These are phyloP conservation scores for Monopterus albus DNA, from an alignment of 2,113 vertebrate genomes.

Conservation along the genomic window DNA sequence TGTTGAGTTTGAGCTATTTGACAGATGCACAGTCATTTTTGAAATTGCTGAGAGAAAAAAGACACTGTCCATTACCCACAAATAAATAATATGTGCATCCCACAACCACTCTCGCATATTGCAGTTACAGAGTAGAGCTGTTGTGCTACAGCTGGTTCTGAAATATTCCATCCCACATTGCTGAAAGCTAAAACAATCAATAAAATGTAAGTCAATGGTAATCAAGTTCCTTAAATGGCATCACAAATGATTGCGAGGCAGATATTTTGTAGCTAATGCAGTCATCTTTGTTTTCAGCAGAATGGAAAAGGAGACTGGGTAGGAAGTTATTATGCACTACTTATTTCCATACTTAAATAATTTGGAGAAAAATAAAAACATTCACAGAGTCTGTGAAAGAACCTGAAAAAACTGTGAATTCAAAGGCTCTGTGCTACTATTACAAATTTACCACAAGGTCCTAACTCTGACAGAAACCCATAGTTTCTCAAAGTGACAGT, in stretches of 20 bases:
- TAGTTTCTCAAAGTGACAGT: conserved; percentile 53
- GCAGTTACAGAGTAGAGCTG: too few relatives aligned
- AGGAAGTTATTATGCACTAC: conserved; percentile 24
- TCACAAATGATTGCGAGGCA: conserved; percentile 19
- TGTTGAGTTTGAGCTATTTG: conserved; percentile 12
- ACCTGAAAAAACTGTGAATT: too few relatives aligned
- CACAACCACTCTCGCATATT: conserved; percentile 20
- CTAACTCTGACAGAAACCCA: conserved; percentile 47
- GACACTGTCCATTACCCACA: background rate
- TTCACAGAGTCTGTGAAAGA: conserved; percentile 20
- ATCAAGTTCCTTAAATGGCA: conserved; percentile 37
- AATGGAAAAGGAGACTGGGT: conserved; percentile 18
- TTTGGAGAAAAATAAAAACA: background rate
- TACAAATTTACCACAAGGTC: conserved; percentile 34
- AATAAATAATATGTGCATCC: conserved; percentile 3
- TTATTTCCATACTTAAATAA: conserved; percentile 22
- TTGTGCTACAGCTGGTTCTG: background rate
- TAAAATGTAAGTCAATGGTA: conserved; percentile 42
- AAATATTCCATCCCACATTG: conserved; percentile 11
- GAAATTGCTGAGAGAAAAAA: background rate
- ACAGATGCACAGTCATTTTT: background rate
- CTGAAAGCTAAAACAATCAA: conserved; percentile 21
- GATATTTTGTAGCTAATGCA: conserved; percentile 14
- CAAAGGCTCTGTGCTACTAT: background rate
- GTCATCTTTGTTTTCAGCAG: conserved; percentile 17